Conservation (phyloP, 2,797 vertebrate species). For the Tenualosa thibaudeaui region DNA sequence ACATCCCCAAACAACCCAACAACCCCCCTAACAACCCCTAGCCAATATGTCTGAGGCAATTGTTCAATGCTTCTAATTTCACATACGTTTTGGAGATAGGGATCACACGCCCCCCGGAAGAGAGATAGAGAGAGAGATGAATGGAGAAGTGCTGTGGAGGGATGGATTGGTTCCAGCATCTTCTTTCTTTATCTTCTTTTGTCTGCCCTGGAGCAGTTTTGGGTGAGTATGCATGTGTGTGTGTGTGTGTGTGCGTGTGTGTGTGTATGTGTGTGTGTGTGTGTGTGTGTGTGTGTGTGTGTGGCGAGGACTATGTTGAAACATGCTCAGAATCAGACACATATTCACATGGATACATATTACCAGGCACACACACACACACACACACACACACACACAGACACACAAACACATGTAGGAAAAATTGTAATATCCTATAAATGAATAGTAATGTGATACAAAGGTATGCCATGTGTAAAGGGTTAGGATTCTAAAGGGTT, state of each 20-base stretch:
- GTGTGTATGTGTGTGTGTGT: not conserved
- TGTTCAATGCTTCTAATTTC: conserved; percentile 1
- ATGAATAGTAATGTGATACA: too few relatives aligned
- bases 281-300: not conserved
- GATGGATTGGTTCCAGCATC: not conserved
- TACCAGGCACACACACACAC: conserved; percentile 31
- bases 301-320: not conserved
- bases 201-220: not conserved
- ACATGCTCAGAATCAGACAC: not conserved
- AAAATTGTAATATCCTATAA: too few relatives aligned
- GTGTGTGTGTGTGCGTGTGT: not conserved
- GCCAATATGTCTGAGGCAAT: not conserved
- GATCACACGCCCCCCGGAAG: not conserved
- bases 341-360: not conserved
- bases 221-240: not conserved
- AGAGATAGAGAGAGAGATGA: conserved; percentile 3
- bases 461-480: too few relatives aligned
- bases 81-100: not conserved
- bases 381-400: conserved; percentile 45
- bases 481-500: too few relatives aligned
- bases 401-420: not conserved
- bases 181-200: not conserved
- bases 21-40: not conserved
- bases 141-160: not conserved
- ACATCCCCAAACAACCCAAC: too few relatives aligned